Conservation (phyloP, 2,888 invertebrate species). For the Athrips mouffetella region DNA sequence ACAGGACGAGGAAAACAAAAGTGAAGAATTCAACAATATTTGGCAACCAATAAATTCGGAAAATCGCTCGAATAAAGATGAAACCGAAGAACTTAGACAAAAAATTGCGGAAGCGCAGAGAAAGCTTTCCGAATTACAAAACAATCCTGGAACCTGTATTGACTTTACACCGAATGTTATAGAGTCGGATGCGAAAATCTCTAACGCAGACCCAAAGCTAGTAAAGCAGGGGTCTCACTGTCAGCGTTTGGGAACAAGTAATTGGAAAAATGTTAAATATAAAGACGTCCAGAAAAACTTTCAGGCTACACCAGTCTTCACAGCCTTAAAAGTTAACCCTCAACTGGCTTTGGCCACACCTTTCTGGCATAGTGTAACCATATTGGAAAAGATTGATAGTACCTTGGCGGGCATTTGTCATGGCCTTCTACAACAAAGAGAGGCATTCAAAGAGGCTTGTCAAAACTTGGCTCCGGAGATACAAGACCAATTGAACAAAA, state of each 20-base stretch:
- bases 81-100: background rate
- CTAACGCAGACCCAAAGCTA: background rate
- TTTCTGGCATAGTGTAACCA: slow-evolving; percentile 10
- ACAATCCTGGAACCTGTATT: background rate
- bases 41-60: too few relatives aligned
- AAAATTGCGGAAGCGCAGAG: background rate
- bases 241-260: background rate
- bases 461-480: background rate
- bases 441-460: background rate
- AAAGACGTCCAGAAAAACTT: slow-evolving; percentile 22
- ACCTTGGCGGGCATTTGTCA: slow-evolving; percentile 20
- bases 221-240: background rate
- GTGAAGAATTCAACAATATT: too few relatives aligned
- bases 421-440: slow-evolving; percentile 17
- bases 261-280: background rate
- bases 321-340: slow-evolving; percentile 18
- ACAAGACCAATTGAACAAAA: background rate
- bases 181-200: background rate
- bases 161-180: background rate
- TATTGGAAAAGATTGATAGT: slow-evolving; percentile 18
- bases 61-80: too few relatives aligned
- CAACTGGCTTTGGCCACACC: slow-evolving; percentile 21
- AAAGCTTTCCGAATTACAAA: background rate
- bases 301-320: slow-evolving; percentile 25
- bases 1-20: too few relatives aligned